phyloP scores from a whole-genome alignment of 2,113 vertebrate species.

The Osmerus mordax region DNA sequence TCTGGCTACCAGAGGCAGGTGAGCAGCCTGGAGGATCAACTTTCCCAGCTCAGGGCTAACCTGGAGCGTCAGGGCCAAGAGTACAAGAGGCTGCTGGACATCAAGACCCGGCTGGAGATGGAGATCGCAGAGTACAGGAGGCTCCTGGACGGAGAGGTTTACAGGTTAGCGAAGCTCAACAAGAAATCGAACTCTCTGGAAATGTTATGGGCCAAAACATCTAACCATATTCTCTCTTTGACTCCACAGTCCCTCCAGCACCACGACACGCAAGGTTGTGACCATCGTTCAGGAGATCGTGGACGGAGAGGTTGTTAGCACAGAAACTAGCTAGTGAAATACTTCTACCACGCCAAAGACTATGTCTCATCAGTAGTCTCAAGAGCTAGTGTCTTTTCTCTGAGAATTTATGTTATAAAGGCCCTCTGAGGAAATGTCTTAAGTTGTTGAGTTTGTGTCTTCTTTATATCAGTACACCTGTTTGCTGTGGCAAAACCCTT shows the following conservation, averaged over 20 bases:
- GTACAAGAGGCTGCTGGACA: slow-evolving; percentile 75
- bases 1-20: slow-evolving; percentile 75
- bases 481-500: too few relatives aligned
- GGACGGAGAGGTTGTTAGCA: slow-evolving; percentile 17
- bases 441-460: too few relatives aligned
- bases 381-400: too few relatives aligned
- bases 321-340: background rate
- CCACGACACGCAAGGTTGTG: slow-evolving; percentile 16
- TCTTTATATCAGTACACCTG: too few relatives aligned
- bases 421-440: too few relatives aligned
- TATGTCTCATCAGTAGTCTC: too few relatives aligned
- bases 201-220: background rate
- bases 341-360: background rate
- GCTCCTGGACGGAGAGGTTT: slow-evolving; percentile 74
- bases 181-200: background rate
- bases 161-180: background rate
- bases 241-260: background rate
- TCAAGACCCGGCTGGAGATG: slow-evolving; percentile 81
- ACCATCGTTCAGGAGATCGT: slow-evolving; percentile 21
- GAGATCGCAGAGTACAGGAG: slow-evolving; percentile 82
- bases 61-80: slow-evolving; percentile 76
- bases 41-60: slow-evolving; percentile 67
- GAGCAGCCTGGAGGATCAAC: slow-evolving; percentile 71
- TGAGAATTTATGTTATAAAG: too few relatives aligned
- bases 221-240: background rate